phyloP scores from a whole-genome alignment of 2,797 vertebrate genomes.

The Eleutherodactylus coqui region DNA sequence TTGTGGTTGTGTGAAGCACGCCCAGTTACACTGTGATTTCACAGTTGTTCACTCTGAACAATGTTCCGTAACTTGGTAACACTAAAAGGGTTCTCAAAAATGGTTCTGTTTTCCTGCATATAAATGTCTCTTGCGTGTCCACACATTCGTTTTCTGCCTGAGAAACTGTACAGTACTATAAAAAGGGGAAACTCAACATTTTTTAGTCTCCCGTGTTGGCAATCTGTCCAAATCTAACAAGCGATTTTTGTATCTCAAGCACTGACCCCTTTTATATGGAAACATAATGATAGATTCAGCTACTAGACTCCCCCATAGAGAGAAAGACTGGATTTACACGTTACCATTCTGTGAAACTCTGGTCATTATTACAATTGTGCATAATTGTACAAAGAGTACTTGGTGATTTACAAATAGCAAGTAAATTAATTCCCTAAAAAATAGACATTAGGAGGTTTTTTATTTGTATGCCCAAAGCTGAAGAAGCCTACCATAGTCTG shows the following conservation, averaged over 20 bases:
- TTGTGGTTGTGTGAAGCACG: constrained; percentile 37
- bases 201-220: constrained; percentile 38
- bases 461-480: not conserved
- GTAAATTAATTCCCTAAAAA: not conserved
- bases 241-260: constrained; percentile 32
- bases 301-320: constrained; percentile 11
- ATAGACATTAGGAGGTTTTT: not conserved
- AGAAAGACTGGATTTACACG: not conserved
- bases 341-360: not conserved
- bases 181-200: constrained; percentile 28
- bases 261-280: constrained; percentile 32
- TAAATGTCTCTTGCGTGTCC: constrained; percentile 48
- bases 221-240: constrained; percentile 50
- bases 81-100: constrained; percentile 52
- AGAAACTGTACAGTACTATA: constrained; percentile 45
- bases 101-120: constrained; percentile 53
- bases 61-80: constrained; percentile 60
- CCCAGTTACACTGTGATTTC: constrained; percentile 51
- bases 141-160: constrained; percentile 45
- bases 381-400: not conserved
- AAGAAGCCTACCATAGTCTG: not conserved
- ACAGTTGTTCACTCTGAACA: constrained; percentile 43
- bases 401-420: no score
- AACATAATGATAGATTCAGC: constrained; percentile 18
- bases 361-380: not conserved